These are phyloP conservation scores for Leptodactylus fallax DNA, from an alignment of 2,797 vertebrate genomes.

Conservation along the genomic window DNA sequence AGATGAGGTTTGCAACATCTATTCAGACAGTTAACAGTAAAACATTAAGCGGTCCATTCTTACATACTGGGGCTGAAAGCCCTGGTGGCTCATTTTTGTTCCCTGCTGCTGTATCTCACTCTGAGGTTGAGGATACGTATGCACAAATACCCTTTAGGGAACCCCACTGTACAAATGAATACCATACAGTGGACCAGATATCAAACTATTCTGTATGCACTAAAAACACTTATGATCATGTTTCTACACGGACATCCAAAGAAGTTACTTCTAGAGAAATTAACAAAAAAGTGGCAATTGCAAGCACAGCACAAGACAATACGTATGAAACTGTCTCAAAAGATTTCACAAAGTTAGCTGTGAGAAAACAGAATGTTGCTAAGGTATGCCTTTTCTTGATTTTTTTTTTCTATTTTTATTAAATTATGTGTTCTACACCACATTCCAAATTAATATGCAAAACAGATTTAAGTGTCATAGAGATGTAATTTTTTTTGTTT, in stretches of 20 bases:
- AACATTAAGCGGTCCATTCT: constrained; percentile 6
- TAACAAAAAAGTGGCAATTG: constrained; percentile 71
- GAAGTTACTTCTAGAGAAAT: constrained; percentile 46
- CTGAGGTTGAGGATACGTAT: constrained; percentile 21
- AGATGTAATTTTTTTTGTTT: too few relatives aligned
- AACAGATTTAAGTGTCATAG: too few relatives aligned
- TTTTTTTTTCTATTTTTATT: not conserved
- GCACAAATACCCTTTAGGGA: constrained; percentile 67
- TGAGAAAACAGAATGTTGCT: constrained; percentile 44
- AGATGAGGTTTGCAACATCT: constrained; percentile 51
- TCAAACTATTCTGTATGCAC: constrained; percentile 2
- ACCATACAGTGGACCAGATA: constrained; percentile 68
- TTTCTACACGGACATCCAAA: not conserved
- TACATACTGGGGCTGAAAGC: not conserved
- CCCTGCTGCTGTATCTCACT: not conserved
- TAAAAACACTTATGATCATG: constrained; percentile 61
- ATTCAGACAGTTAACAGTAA: constrained; percentile 26
- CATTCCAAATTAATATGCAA: too few relatives aligned
- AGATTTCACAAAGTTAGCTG: constrained; percentile 32
- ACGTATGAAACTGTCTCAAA: constrained; percentile 64
- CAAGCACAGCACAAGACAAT: constrained; percentile 47
- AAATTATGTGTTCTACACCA: too few relatives aligned
- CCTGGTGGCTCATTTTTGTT: constrained; percentile 33
- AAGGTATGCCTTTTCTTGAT: constrained; percentile 75
- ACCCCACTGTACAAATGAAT: constrained; percentile 63